Percentiles rank a stretch among this genome's conserved stretches.
Conservation (phyloP, 2,113 vertebrate genomes). For the Panurus biarmicus region DNA sequence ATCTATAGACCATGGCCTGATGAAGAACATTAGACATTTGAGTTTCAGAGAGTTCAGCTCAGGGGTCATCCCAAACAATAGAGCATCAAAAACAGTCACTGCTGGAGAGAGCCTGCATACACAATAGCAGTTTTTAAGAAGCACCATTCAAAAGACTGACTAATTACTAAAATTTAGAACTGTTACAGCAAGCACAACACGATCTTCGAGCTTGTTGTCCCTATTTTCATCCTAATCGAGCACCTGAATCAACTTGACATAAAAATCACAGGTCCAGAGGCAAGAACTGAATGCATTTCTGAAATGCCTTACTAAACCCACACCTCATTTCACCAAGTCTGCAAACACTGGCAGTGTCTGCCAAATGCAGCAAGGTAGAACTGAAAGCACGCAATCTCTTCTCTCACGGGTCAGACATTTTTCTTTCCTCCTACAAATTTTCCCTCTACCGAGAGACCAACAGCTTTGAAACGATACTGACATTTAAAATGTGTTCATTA, state of each 20-base stretch:
- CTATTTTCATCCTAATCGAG: not conserved
- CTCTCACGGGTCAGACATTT: not conserved
- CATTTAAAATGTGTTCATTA: not conserved
- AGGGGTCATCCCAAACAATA: slow-evolving; percentile 54
- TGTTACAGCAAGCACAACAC: slow-evolving; percentile 47
- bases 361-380: not conserved
- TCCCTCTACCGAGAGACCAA: not conserved
- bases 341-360: not conserved
- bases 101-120: slow-evolving; percentile 46
- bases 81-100: slow-evolving; percentile 60
- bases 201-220: not conserved
- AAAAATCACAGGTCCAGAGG: not conserved
- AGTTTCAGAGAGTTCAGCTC: slow-evolving; percentile 55
- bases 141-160: slow-evolving; percentile 21
- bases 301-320: not conserved
- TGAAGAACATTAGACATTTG: slow-evolving; percentile 58
- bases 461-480: not conserved
- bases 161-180: slow-evolving; percentile 61
- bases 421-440: not conserved
- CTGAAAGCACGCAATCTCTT: not conserved
- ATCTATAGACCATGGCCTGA: slow-evolving; percentile 56
- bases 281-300: not conserved
- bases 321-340: not conserved
- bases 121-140: slow-evolving; percentile 59
- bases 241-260: not conserved